phyloP scores from a whole-genome alignment of 1,140 invertebrate genomes.

The Heterodera schachtii region DNA sequence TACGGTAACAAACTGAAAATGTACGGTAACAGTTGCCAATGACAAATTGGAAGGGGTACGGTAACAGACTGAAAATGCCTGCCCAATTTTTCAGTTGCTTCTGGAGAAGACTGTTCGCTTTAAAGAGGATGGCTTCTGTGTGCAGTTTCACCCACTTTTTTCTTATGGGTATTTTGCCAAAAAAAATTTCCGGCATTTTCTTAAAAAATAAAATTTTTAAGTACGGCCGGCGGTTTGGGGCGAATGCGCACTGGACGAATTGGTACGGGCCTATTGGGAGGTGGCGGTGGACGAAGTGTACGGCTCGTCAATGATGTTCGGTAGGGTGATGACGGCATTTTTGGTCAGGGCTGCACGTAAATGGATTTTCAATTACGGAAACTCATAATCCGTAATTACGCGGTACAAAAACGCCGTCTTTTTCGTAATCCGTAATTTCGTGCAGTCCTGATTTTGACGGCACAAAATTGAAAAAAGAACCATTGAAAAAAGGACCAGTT shows the following conservation, averaged over 20 bases:
- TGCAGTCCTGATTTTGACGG: no score
- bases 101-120: neutral
- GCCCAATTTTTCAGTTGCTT: neutral
- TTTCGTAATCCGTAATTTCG: no score
- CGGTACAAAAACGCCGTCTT: no score
- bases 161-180: neutral
- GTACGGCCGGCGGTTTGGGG: conserved; percentile 11
- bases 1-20: no score
- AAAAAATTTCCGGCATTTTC: neutral
- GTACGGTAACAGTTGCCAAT: no score
- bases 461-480: no score
- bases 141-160: neutral
- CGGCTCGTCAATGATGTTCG: conserved; percentile 50
- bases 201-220: neutral
- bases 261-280: conserved; percentile 42
- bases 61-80: no score
- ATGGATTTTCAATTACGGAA: no score
- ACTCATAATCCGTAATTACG: no score
- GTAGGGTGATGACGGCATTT: neutral
- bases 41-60: no score
- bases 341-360: no score
- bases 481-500: no score
- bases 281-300: conserved; percentile 31
- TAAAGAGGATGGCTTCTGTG: neutral
- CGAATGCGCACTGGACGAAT: neutral